Conservation (phyloP, 2,888 invertebrate genomes). For the Germaria angustata region DNA sequence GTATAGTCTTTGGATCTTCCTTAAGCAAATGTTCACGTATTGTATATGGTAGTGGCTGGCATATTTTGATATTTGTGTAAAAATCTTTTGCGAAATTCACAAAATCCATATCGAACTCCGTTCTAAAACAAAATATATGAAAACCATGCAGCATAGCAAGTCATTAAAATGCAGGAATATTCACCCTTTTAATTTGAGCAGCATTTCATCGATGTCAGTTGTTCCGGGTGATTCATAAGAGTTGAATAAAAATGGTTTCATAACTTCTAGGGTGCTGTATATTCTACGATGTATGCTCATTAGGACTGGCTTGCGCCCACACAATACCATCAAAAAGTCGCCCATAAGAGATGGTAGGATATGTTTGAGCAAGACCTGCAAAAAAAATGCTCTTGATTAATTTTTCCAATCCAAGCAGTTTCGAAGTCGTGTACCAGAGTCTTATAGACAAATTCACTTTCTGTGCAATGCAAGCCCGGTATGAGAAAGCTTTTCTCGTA, state of each 20-base stretch:
- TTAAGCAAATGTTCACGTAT: constrained; percentile 69
- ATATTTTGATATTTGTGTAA: constrained; percentile 23
- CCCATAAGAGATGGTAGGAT: constrained; percentile 71
- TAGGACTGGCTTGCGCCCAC: constrained; percentile 69
- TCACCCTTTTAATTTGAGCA: constrained; percentile 65
- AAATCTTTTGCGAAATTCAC: not conserved
- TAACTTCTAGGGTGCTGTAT: constrained; percentile 69
- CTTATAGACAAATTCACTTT: constrained; percentile 68
- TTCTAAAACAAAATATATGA: no score
- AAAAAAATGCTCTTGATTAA: not conserved
- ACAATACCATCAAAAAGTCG: constrained; percentile 69
- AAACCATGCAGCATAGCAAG: no score
- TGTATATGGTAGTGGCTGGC: constrained; percentile 69
- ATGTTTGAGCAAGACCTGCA: constrained; percentile 71
- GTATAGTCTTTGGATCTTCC: constrained; percentile 70
- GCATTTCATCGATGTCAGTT: constrained; percentile 64
- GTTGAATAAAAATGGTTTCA: constrained; percentile 74
- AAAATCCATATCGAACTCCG: not conserved
- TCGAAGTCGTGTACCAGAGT: constrained; percentile 48
- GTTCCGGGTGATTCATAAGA: constrained; percentile 71
- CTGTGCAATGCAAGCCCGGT: constrained; percentile 71
- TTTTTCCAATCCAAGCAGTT: not conserved
- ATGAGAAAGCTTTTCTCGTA: constrained; percentile 69
- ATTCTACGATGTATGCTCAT: constrained; percentile 71
- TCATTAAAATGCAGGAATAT: no score